Evolutionary conservation across 2,797 vertebrate species (phyloP).

Genomic region (Scolopax rusticola): DNA sequence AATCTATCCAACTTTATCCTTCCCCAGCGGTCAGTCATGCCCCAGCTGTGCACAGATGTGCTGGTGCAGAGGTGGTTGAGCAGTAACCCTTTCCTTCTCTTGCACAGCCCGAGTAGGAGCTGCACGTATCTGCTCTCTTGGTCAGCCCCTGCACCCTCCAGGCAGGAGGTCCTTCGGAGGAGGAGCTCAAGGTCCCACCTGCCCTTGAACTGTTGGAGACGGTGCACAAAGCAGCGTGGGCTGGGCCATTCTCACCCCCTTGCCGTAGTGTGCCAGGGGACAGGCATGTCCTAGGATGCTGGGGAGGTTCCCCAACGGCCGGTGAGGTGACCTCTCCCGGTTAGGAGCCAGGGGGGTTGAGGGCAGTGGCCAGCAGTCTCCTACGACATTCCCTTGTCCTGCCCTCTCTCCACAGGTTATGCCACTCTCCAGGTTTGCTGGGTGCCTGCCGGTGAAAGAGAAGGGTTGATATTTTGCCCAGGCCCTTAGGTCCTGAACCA

Average conservation of each 20-base stretch:
- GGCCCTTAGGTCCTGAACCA: constrained; percentile 72
- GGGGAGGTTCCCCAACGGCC: not conserved
- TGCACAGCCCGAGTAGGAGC: not conserved
- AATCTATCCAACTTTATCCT: not conserved
- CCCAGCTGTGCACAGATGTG: not conserved
- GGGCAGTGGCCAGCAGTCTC: constrained; percentile 1
- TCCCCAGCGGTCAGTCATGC: fast-evolving
- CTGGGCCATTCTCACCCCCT: not conserved
- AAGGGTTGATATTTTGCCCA: constrained; percentile 76
- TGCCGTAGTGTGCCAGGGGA: not conserved
- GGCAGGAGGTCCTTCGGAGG: not conserved
- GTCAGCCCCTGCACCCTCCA: not conserved
- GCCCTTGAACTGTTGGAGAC: not conserved
- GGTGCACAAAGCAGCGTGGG: fast-evolving
- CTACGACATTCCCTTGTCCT: constrained; percentile 65
- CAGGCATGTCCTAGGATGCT: not conserved
- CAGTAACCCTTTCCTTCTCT: not conserved
- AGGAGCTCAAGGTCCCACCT: not conserved
- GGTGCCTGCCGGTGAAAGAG: constrained; percentile 76
- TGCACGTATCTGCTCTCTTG: fast-evolving
- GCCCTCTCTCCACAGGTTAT: constrained; percentile 78
- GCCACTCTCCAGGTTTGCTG: constrained; percentile 77
- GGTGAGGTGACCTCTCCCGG: not conserved
- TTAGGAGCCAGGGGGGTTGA: not conserved
- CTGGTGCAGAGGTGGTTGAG: not conserved